Base-by-base conservation (phyloP, 2,113 vertebrate genomes). In the Neodontobutis hainanensis region DNA sequence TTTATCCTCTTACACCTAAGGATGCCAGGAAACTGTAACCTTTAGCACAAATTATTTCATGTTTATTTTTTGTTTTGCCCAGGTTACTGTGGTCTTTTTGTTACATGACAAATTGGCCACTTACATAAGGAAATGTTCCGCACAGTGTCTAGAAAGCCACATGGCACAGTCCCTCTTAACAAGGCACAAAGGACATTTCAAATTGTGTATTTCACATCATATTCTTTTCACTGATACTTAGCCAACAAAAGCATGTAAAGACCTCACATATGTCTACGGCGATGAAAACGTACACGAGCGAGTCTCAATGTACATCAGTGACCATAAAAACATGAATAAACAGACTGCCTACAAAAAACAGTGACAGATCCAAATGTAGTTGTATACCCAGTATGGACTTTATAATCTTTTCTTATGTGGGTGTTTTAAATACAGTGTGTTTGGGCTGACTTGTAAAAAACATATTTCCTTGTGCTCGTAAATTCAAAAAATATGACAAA, bases 391-490 rank as follows among this genome's bases (percentile, higher is more conserved):
- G n/a, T 57, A 48, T 74, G 60, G 68, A 61, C 11, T 61, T 35
- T 5, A 5, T 44, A 40, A 83, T 69, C 75, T 77, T 52, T 44
- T 51, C 63, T 68, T 64, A 14, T 55, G 72, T 73, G 68, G 68
- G 72, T 50, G 48, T 59, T 59, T 83, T 46, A 59, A 43, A 77
- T 77, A 77, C 42, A 38, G 10, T 32, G 34, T 64, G 36, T 61
- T 57, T 44, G 0, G 34, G 42, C 38, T 70, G 63, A 65, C 46
- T 73, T 57, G 57, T 81, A 77, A 83, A 79, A 71, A n/a, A n/a
- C n/a, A n/a, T n/a, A n/a, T n/a, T n/a, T n/a, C n/a, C n/a, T n/a
- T n/a, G n/a, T n/a, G n/a, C n/a, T n/a, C n/a, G n/a, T n/a, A n/a
- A n/a, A n/a, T n/a, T n/a, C n/a, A n/a, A n/a, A n/a, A n/a, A n/a